phyloP scores from a whole-genome alignment of 2,113 vertebrate species.

The Pomatorhinus ruficollis region DNA sequence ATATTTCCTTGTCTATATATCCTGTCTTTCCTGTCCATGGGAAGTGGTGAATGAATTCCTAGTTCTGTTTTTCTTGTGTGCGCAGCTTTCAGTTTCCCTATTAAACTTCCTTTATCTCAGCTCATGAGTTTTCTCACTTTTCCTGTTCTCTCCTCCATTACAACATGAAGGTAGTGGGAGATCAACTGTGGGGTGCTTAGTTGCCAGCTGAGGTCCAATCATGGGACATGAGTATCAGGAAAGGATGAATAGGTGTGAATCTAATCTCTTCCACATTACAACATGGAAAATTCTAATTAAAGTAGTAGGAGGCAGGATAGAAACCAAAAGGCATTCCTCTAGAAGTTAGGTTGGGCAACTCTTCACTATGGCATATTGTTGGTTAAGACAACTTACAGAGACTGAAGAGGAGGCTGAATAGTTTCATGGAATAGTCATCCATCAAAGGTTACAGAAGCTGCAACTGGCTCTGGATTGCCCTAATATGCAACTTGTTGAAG shows the following conservation, averaged over 20 bases:
- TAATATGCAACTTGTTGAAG: neutral
- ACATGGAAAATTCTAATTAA: neutral
- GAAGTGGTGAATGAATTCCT: neutral
- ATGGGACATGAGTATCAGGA: neutral
- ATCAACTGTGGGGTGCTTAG: neutral
- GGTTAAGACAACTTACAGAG: neutral
- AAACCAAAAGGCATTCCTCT: neutral
- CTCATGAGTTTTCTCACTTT: neutral
- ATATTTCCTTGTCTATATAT: neutral
- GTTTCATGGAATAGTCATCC: neutral
- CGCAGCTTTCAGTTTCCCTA: neutral
- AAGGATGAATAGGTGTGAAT: neutral
- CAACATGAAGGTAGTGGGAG: neutral
- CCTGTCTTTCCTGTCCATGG: neutral
- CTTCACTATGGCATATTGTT: neutral
- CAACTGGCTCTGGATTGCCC: neutral
- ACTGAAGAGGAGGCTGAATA: neutral
- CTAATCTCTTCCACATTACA: neutral
- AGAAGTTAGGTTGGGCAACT: neutral
- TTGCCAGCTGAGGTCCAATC: too few species aligned
- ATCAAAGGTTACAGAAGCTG: neutral
- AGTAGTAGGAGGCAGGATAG: neutral
- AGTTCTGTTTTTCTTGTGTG: neutral
- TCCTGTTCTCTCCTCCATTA: neutral
- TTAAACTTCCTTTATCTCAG: neutral